Conservation (phyloP, 1,140 invertebrate species). For the Pachypeltis micranthus region DNA sequence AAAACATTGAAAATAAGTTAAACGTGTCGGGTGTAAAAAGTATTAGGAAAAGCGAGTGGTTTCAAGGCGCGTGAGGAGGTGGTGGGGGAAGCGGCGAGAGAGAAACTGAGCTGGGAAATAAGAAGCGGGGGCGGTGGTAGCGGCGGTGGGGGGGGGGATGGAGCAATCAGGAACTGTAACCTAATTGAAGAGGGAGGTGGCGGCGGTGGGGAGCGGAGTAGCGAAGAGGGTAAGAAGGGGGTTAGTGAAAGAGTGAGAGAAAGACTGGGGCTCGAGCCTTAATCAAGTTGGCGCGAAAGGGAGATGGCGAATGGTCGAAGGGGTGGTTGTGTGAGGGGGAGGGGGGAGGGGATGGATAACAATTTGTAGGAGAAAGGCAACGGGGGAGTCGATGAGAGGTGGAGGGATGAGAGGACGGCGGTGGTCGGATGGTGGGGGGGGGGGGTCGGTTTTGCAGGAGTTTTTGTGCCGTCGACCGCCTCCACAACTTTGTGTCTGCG, state of each 20-base stretch:
- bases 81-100: neutral
- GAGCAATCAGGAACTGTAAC: slow-evolving; percentile 10
- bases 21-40: slow-evolving; percentile 15
- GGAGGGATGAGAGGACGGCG: neutral
- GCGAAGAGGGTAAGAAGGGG: neutral
- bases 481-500: slow-evolving; percentile 1
- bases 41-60: slow-evolving; percentile 10
- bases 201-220: neutral
- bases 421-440: neutral
- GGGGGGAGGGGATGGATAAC: slow-evolving; percentile 10
- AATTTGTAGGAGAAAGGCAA: slow-evolving; percentile 16
- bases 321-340: neutral
- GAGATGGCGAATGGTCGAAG: neutral
- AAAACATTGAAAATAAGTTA: slow-evolving; percentile 14
- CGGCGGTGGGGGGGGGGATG: neutral
- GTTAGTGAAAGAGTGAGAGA: neutral
- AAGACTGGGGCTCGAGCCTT: slow-evolving; percentile 5
- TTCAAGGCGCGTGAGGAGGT: neutral
- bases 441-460: slow-evolving; percentile 1
- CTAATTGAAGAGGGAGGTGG: slow-evolving; percentile 8
- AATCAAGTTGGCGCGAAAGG: slow-evolving; percentile 8
- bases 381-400: neutral
- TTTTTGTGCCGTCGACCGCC: slow-evolving; percentile 12
- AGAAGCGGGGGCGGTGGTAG: neutral
- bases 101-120: neutral